These are phyloP conservation scores for Chionoecetes opilio DNA, from an alignment of 1,140 invertebrate species.

Conservation along the genomic window DNA sequence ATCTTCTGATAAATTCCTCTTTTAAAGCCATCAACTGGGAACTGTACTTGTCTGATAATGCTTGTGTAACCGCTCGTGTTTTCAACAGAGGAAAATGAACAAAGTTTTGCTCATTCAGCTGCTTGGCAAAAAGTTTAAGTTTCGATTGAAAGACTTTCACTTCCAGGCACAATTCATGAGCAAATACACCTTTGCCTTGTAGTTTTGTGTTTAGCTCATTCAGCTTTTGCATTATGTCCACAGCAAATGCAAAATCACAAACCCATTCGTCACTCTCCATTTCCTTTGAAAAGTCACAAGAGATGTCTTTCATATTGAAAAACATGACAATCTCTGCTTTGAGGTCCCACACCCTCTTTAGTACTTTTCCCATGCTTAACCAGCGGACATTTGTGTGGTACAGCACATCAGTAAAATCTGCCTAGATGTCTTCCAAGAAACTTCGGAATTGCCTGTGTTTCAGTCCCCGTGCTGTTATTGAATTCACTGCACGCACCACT, in stretches of 20 bases:
- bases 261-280: slow-evolving; percentile 55
- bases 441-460: no score
- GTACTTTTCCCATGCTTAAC: slow-evolving; percentile 57
- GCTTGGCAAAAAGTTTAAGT: slow-evolving; percentile 69
- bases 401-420: slow-evolving; percentile 61
- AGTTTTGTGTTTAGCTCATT: slow-evolving; percentile 63
- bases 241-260: slow-evolving; percentile 63
- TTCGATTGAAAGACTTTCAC: slow-evolving; percentile 66
- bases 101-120: slow-evolving; percentile 58
- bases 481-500: no score
- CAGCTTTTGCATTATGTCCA: slow-evolving; percentile 64
- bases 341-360: slow-evolving; percentile 49
- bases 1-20: slow-evolving; percentile 33
- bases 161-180: slow-evolving; percentile 65
- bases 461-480: no score
- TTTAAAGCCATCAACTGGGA: neutral
- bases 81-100: slow-evolving; percentile 46
- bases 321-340: slow-evolving; percentile 47
- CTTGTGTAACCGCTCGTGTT: slow-evolving; percentile 46
- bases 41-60: slow-evolving; percentile 13
- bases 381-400: slow-evolving; percentile 61
- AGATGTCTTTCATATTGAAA: slow-evolving; percentile 23
- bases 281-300: slow-evolving; percentile 57
- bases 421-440: no score
- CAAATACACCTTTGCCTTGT: slow-evolving; percentile 65